Evolutionary conservation across 2,888 invertebrate species (phyloP).

Genomic region (Limnephilus marmoratus): DNA sequence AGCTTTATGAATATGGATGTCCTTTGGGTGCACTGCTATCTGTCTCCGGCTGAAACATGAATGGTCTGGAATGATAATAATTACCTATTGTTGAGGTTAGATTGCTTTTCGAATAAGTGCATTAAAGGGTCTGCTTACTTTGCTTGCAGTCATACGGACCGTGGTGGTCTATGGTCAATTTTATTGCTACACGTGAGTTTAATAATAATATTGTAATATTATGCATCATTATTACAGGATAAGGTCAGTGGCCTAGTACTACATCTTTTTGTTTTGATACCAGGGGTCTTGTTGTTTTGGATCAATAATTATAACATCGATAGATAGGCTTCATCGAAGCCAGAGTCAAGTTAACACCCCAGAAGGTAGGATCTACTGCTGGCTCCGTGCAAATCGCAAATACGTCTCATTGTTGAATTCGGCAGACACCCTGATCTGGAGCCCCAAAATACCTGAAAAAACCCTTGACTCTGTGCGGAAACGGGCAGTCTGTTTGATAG

Average conservation of each 20-base stretch:
- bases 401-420: too few species aligned
- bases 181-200: not conserved
- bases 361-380: too few species aligned
- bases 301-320: too few species aligned
- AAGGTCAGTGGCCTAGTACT: not conserved
- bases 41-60: not conserved
- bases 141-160: not conserved
- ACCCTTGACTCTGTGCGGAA: too few species aligned
- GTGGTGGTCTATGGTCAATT: not conserved
- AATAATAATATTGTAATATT: not conserved
- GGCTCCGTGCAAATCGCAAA: too few species aligned
- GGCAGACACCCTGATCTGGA: too few species aligned
- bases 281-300: too few species aligned
- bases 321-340: too few species aligned
- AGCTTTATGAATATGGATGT: slow-evolving; percentile 34
- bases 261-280: not conserved
- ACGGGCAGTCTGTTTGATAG: too few species aligned
- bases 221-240: not conserved
- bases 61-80: not conserved
- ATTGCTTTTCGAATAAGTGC: not conserved
- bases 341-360: too few species aligned
- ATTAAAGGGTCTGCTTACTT: not conserved
- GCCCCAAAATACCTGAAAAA: too few species aligned
- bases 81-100: not conserved
- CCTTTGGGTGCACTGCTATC: slow-evolving; percentile 29